Evolutionary conservation across 1,140 invertebrate genomes (phyloP).

Genomic region (Formica selysi): DNA sequence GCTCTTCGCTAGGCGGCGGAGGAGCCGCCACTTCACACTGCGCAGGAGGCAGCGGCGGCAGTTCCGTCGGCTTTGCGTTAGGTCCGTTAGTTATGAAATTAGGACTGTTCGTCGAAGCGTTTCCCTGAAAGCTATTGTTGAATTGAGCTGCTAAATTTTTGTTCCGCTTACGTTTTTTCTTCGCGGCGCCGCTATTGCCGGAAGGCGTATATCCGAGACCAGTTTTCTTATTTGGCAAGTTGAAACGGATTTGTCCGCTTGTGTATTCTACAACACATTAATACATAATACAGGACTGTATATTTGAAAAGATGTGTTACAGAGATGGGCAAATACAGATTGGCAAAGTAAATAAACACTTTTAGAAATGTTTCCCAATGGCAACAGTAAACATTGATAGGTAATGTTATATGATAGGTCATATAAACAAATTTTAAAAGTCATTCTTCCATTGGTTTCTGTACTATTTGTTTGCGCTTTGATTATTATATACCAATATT

Average conservation of each 20-base stretch:
- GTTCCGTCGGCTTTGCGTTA: conserved; percentile 77
- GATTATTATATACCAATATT: background rate
- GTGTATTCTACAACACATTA: conserved; percentile 74
- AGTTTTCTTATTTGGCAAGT: conserved; percentile 88
- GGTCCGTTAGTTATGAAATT: conserved; percentile 70
- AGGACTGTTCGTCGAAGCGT: conserved; percentile 72
- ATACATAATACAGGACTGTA: background rate
- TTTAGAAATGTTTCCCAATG: background rate
- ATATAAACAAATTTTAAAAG: conserved; percentile 1
- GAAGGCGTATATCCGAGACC: conserved; percentile 84
- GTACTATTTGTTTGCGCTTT: background rate
- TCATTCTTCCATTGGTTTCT: background rate
- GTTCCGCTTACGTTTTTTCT: conserved; percentile 92
- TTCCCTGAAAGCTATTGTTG: conserved; percentile 86
- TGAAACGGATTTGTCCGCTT: conserved; percentile 86
- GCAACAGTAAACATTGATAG: background rate
- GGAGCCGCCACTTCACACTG: conserved; percentile 81
- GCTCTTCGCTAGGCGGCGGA: conserved; percentile 79
- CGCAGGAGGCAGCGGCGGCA: conserved; percentile 88
- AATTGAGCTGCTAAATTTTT: conserved; percentile 88
- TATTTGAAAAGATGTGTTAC: background rate
- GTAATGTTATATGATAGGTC: background rate
- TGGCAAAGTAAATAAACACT: no score
- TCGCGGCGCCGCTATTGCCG: conserved; percentile 88
- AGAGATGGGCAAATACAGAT: background rate